Base-by-base conservation (phyloP, 1,140 invertebrate genomes). In the Heterodera schachtii region DNA sequence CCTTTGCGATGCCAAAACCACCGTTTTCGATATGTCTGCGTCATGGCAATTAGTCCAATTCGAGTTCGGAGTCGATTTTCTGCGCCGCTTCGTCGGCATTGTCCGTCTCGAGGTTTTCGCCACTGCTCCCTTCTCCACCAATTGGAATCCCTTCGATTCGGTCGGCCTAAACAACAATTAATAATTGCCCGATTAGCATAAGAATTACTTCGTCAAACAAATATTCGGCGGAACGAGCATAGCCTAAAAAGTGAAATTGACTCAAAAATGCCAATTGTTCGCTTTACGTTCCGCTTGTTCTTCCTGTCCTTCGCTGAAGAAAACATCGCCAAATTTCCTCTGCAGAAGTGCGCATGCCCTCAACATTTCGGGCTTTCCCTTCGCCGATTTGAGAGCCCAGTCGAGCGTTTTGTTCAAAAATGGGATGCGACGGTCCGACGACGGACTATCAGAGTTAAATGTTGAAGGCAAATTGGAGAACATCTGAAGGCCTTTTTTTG, bases 351-450 rank as follows among this genome's bases (percentile, higher is more conserved):
- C 70, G 21, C 41, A 57, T 16, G 46, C 60, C 16, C 75, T 80
- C 70, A 78, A 44, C n/a, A 73, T 21, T 43, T 80, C 70, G 4
- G 79, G 75, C 44, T 21, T 16, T 19, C 49, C 75, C 8, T 73
- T 8, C 7, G 79, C 9, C 41, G 47, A 47, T 13, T 80, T 52
- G 13, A 75, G 13, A 13, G 76, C 49, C 79, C 79, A 80, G 44
- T 80, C 75, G 6, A 80, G 21, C 1, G 79, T 66, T 78, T 75
- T 80, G 75, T 80, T 80, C 47, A 80, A n/a, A 78, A 80, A 80
- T 3, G 70, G 46, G 11, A 3, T 49, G 4, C 79, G 46, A 7
- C 79, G 79, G 44, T 80, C 79, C 21, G 43, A 66, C 4, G 41
- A 46, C 6, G 52, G 57, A 31, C 71, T 80, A 47, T 80, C 47